Evolutionary conservation across 2,888 invertebrate genomes (phyloP), one percentile per base, ranked within the genome.

Genomic region (Acrobasis suavella): DNA sequence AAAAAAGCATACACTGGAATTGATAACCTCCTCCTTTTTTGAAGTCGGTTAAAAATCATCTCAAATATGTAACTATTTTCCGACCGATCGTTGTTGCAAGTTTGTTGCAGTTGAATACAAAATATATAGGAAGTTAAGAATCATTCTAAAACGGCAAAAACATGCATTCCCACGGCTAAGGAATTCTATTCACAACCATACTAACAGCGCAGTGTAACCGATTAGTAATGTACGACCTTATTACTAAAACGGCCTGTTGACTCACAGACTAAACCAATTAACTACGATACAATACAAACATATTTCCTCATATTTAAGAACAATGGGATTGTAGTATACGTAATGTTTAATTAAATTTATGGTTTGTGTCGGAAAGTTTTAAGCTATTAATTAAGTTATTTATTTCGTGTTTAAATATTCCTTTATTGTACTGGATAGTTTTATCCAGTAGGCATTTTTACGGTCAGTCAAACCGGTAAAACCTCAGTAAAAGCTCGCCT

Each of bases 161-260:
- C 16, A 16, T 1, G 16, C 12, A 58, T 58, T 58, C 58, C 58
- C 58, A 58, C 58, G 22, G 22, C 46, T 46, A 32, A 58, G 58
- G 58, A 58, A 58, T 58, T 42, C 22, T 12, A 58, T 58, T 58
- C 46, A 54, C n/a, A 37, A 9, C 37, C 37, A 54, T n/a, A 22
- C 22, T 22, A 32, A n/a, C 32, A 37, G 15, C 37, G 14, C 14
- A 46, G n/a, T 46, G 46, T 46, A 46, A 37, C 49, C 50, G 12
- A 55, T 61, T 61, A 61, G n/a, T 54, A 54, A 54, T 17, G 17
- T 52, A n/a, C n/a, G 46, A n/a, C 46, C 46, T 46, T 46, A 46
- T n/a, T 46, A 46, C 14, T 14, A 46, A 42, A 46, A 46, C 46
- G 46, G 46, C 46, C 12, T 5, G 46, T 46, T 46, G 46, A 46